phyloP scores from a whole-genome alignment of 2,113 vertebrate species.

The Euleptes europaea region DNA sequence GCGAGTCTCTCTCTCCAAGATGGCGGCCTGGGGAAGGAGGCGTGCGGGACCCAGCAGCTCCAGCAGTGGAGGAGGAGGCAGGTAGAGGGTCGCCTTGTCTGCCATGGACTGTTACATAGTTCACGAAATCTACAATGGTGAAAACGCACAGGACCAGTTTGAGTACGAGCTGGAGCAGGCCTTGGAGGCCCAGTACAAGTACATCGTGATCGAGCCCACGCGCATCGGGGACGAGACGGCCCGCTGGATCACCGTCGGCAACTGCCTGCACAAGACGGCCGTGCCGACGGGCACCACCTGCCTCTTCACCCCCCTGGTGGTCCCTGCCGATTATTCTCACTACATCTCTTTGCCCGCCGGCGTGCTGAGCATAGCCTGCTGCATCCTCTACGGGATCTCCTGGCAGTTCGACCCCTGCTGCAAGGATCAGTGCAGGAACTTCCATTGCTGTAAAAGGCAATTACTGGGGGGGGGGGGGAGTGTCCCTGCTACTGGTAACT shows the following conservation, averaged over 20 bases:
- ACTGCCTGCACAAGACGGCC: constrained; percentile 98
- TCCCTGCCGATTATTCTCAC: constrained; percentile 90
- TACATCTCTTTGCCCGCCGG: constrained; percentile 94
- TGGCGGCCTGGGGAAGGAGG: constrained; percentile 99
- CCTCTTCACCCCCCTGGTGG: constrained; percentile 91
- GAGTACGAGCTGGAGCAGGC: constrained; percentile 98
- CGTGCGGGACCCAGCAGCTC: constrained; percentile 92
- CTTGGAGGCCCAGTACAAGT: constrained; percentile 96
- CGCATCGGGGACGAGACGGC: constrained; percentile 97
- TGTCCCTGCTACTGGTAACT: no score
- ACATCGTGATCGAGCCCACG: constrained; percentile 97
- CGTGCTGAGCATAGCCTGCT: constrained; percentile 91
- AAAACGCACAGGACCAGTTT: constrained; percentile 98
- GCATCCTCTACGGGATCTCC: constrained; percentile 95
- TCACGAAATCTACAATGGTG: constrained; percentile 97
- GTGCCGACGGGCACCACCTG: constrained; percentile 92
- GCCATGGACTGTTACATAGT: constrained; percentile 97
- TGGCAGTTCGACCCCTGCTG: constrained; percentile 99
- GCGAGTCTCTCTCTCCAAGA: constrained; percentile 88
- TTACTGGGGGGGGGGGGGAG: no score
- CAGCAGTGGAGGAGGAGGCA: constrained; percentile 79
- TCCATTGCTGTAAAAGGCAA: no score
- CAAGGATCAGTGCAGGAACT: constrained; percentile 75
- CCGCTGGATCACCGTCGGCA: constrained; percentile 96
- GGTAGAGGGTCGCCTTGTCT: constrained; percentile 92